These are phyloP conservation scores for Heliangelus exortis DNA, from an alignment of 2,797 vertebrate genomes.

Conservation along the genomic window DNA sequence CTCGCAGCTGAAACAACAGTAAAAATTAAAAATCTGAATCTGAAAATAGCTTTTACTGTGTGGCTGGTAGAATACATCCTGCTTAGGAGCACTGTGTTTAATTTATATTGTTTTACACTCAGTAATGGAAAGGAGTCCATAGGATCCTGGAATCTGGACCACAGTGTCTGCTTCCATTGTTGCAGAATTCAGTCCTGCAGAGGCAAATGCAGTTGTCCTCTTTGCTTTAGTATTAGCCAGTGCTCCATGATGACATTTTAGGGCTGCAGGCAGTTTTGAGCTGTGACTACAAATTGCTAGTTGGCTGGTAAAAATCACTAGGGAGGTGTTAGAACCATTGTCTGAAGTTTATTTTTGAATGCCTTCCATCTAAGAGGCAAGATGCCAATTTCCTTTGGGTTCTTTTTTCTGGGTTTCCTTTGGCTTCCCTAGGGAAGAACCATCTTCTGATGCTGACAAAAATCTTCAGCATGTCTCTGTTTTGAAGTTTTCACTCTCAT, in stretches of 20 bases:
- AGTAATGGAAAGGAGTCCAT: conserved; percentile 37
- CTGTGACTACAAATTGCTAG: conserved; percentile 35
- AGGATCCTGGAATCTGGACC: conserved; percentile 31
- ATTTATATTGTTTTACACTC: conserved; percentile 31
- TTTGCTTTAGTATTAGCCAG: conserved; percentile 36
- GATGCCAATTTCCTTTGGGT: neutral
- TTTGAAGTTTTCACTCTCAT: neutral
- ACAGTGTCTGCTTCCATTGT: conserved; percentile 48
- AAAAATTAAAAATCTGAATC: neutral
- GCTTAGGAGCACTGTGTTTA: neutral
- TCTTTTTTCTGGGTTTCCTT: conserved; percentile 25
- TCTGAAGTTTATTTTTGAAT: conserved; percentile 42
- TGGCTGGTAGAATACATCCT: conserved; percentile 6
- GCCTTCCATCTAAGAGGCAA: conserved; percentile 22
- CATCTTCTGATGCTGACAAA: conserved; percentile 4
- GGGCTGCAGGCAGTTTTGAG: conserved; percentile 42
- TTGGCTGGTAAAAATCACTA: conserved; percentile 49
- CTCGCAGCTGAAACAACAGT: neutral
- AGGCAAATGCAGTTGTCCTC: conserved; percentile 48
- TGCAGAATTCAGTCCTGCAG: conserved; percentile 21
- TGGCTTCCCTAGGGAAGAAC: neutral
- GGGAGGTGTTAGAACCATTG: conserved; percentile 45
- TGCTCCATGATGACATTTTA: conserved; percentile 28
- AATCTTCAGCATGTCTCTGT: neutral
- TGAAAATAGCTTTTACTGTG: conserved; percentile 27